These are phyloP conservation scores for Rhabdomys pumilio DNA, from an alignment of 2,797 vertebrate genomes.

Conservation along the genomic window DNA sequence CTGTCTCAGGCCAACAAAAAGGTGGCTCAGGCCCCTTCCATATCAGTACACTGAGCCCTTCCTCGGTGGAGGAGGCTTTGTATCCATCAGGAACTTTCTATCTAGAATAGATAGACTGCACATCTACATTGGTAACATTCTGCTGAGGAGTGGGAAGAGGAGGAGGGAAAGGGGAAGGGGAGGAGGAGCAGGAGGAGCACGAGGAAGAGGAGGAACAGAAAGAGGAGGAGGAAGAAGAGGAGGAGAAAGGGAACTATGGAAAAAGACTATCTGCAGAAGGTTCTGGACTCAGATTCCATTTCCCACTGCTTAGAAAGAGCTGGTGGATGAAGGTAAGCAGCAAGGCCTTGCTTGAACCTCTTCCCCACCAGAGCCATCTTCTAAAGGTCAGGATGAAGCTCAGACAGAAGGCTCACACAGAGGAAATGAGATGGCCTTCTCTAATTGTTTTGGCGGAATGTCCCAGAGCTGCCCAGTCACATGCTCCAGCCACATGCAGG, in stretches of 20 bases:
- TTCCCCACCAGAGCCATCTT: not conserved
- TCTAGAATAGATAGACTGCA: not conserved
- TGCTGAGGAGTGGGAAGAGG: not conserved
- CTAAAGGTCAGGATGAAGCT: not conserved
- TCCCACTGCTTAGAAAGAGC: not conserved
- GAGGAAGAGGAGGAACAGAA: no score
- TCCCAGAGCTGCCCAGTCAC: not conserved
- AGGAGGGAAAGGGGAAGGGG: not conserved
- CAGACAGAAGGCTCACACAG: not conserved
- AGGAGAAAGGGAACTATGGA: not conserved
- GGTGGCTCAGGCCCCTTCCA: not conserved
- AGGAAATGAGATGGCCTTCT: not conserved
- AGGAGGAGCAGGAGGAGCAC: no score
- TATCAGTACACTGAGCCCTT: not conserved
- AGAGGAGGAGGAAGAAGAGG: no score
- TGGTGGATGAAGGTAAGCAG: not conserved
- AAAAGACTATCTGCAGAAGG: slow-evolving; percentile 2
- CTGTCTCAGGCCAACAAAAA: not conserved
- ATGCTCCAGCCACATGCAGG: not conserved
- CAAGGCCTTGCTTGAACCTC: not conserved
- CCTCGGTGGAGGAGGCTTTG: not conserved
- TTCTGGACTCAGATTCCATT: not conserved
- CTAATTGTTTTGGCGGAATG: not conserved
- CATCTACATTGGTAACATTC: not conserved
- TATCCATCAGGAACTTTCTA: not conserved